Conservation (phyloP, 2,888 invertebrate genomes). For the Synergus laeviventris region DNA sequence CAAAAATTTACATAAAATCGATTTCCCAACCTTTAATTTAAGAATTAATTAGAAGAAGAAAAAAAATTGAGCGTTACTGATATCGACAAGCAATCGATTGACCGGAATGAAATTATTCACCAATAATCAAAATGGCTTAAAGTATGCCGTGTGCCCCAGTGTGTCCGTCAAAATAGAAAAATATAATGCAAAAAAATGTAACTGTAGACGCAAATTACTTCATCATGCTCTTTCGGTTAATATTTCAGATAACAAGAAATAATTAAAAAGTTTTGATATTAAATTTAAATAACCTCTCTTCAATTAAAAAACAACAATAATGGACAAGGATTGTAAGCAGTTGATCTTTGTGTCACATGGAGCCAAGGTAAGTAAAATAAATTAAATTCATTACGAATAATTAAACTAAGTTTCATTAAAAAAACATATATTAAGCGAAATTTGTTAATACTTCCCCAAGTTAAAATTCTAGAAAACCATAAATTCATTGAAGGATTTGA, state of each 20-base stretch:
- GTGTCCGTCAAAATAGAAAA: background rate
- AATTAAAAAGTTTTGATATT: background rate
- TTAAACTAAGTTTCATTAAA: background rate
- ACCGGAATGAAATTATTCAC: background rate
- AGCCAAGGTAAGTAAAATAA: slow-evolving; percentile 3
- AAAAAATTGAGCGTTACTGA: background rate
- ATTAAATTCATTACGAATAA: background rate
- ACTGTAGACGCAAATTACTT: too few species aligned
- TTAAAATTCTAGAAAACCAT: background rate
- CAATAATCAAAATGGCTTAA: background rate
- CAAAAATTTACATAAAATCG: background rate
- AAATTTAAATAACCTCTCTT: background rate
- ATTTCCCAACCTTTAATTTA: background rate
- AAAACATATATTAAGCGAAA: background rate
- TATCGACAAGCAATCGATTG: slow-evolving; percentile 1
- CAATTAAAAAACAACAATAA: background rate
- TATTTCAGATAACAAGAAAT: background rate
- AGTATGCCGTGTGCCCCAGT: background rate
- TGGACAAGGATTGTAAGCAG: background rate
- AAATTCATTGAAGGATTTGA: background rate
- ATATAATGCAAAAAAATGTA: background rate
- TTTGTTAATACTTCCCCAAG: background rate
- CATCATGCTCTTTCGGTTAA: background rate
- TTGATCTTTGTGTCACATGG: background rate
- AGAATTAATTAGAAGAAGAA: background rate